These are phyloP conservation scores for Lucinisca nassula DNA, from an alignment of 2,888 invertebrate species.

Conservation along the genomic window DNA sequence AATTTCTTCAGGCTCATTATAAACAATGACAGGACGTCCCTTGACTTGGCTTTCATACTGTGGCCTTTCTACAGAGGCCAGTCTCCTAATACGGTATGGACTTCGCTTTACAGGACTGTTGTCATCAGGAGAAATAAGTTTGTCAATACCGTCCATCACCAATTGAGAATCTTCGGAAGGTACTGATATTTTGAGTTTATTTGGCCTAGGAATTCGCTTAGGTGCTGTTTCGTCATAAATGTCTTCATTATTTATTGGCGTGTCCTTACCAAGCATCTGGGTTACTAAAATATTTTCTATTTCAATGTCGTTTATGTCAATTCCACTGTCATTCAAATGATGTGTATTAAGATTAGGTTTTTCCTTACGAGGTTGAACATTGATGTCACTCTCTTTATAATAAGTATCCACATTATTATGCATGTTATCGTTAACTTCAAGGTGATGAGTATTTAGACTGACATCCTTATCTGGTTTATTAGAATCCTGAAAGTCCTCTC, in stretches of 20 bases:
- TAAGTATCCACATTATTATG: neutral
- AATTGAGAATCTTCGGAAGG: conserved; percentile 1
- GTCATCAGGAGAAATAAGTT: conserved; percentile 57
- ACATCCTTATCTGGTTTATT: too few species aligned
- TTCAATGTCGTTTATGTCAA: neutral
- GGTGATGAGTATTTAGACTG: too few species aligned
- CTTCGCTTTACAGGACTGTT: neutral
- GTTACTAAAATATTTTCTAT: neutral
- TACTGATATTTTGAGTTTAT: conserved; percentile 27
- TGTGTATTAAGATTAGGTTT: neutral
- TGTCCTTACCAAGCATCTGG: neutral
- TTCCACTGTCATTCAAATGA: neutral
- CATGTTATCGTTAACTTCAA: neutral
- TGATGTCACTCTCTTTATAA: neutral
- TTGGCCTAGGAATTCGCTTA: conserved; percentile 64
- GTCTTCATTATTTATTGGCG: conserved; percentile 25
- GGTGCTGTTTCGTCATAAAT: conserved; percentile 71
- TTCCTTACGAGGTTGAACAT: neutral
- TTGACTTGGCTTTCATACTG: neutral
- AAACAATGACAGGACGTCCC: neutral
- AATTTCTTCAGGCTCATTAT: neutral
- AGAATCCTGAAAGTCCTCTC: too few species aligned
- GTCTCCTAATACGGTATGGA: neutral
- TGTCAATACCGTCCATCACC: conserved; percentile 44
- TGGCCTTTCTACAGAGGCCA: neutral